Conservation (phyloP, 2,797 vertebrate species). For the Anguilla obscura region DNA sequence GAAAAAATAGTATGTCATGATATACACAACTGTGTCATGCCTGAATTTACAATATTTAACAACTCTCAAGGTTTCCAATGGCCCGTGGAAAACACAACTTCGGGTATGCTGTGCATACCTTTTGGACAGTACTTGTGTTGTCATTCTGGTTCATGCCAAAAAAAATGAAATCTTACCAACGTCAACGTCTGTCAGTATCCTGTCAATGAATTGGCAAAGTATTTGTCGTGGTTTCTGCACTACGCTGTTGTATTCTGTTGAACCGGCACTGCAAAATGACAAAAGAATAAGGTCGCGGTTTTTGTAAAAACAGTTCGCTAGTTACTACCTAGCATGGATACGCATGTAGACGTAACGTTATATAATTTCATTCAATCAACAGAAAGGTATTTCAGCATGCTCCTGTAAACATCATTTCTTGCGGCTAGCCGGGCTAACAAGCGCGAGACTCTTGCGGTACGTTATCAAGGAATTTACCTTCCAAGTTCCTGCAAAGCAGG, state of each 20-base stretch:
- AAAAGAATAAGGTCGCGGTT: neutral
- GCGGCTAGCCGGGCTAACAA: slow-evolving; percentile 34
- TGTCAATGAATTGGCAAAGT: slow-evolving; percentile 96
- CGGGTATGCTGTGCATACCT: neutral
- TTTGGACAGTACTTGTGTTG: neutral
- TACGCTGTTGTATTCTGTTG: slow-evolving; percentile 83
- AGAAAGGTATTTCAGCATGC: neutral
- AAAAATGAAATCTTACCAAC: slow-evolving; percentile 77
- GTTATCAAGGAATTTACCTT: slow-evolving; percentile 69
- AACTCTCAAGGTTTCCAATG: neutral
- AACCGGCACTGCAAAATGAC: slow-evolving; percentile 73
- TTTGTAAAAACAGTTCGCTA: neutral
- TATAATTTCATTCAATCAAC: neutral
- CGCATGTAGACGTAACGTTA: neutral
- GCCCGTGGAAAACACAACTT: no score
- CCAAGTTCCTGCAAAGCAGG: slow-evolving; percentile 90
- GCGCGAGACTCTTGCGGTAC: slow-evolving; percentile 20
- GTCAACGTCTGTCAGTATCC: slow-evolving; percentile 93
- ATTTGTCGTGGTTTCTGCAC: slow-evolving; percentile 96
- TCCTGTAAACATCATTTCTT: slow-evolving; percentile 30
- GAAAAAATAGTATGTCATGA: neutral
- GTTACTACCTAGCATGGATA: neutral
- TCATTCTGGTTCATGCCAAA: neutral
- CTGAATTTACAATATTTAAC: neutral
- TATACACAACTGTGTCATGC: neutral